These are phyloP conservation scores for Amblyraja radiata DNA, from an alignment of 2,797 vertebrate species.

Conservation along the genomic window DNA sequence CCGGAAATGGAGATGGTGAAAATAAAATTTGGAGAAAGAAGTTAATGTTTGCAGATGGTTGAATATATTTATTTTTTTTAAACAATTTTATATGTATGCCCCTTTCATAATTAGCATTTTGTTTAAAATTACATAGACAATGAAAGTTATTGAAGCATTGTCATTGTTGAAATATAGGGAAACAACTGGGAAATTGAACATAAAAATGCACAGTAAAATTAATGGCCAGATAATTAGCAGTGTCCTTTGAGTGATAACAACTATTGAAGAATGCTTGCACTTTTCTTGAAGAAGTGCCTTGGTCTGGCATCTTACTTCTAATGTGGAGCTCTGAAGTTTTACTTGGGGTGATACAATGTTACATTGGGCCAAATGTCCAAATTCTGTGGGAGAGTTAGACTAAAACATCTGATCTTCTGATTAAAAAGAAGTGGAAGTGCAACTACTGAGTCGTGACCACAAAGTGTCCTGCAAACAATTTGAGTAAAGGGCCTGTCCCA, in stretches of 20 bases:
- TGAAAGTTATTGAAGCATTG: background rate
- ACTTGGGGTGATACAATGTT: background rate
- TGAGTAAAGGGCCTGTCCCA: no score
- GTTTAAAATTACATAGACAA: background rate
- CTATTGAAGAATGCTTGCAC: no score
- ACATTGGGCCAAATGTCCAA: background rate
- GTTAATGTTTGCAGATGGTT: background rate
- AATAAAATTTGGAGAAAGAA: background rate
- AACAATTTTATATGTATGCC: no score
- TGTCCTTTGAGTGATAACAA: background rate
- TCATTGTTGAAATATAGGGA: background rate
- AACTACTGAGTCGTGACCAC: background rate
- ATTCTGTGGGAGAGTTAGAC: background rate
- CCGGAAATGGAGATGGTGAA: background rate
- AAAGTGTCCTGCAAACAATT: background rate
- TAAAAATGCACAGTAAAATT: background rate
- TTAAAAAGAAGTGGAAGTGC: no score
- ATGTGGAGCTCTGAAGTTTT: background rate
- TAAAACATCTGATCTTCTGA: background rate
- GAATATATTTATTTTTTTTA: no score
- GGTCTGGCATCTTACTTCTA: background rate
- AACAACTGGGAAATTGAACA: background rate
- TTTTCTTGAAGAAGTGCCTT: background rate
- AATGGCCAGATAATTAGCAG: background rate
- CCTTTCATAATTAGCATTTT: background rate